A percentile compares a stretch with the other conserved stretches of the same genome.
phyloP scores from a whole-genome alignment of 2,888 invertebrate species.

The Cephonodes hylas region DNA sequence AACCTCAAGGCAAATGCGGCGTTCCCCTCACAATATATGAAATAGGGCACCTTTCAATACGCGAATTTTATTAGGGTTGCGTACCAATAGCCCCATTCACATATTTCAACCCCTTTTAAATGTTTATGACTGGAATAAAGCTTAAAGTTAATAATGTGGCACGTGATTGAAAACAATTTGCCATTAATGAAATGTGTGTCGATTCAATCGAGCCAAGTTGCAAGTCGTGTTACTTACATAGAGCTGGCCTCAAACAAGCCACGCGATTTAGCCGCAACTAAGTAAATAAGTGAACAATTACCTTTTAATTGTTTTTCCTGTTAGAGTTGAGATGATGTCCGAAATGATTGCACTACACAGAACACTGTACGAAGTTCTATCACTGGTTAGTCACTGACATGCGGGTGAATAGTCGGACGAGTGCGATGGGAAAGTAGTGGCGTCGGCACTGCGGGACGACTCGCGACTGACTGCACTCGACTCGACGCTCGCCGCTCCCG shows the following conservation, averaged over 20 bases:
- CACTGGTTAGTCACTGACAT: conserved; percentile 38
- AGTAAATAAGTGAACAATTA: conserved; percentile 9
- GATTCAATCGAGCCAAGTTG: neutral
- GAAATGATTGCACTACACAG: conserved; percentile 35
- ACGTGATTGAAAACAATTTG: conserved; percentile 35
- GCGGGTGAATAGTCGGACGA: conserved; percentile 21
- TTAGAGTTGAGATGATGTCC: neutral
- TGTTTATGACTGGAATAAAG: conserved; percentile 43
- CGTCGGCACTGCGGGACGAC: conserved; percentile 52
- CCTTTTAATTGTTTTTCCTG: conserved; percentile 9
- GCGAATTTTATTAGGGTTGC: conserved; percentile 74
- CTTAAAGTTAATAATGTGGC: conserved; percentile 38
- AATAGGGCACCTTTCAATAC: conserved; percentile 64
- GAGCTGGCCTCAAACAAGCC: neutral
- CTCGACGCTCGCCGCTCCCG: conserved; percentile 15
- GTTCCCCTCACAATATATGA: conserved; percentile 63
- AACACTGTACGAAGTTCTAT: conserved; percentile 13
- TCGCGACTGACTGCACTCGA: conserved; percentile 37
- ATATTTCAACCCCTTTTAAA: conserved; percentile 53
- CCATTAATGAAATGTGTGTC: neutral
- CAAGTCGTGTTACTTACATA: neutral
- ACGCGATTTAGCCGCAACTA: neutral
- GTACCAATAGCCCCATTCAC: conserved; percentile 64
- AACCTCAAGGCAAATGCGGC: conserved; percentile 52
- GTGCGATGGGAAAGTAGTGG: conserved; percentile 35